Base-by-base conservation (phyloP, 2,797 vertebrate genomes). In the Pseudopleuronectes americanus region DNA sequence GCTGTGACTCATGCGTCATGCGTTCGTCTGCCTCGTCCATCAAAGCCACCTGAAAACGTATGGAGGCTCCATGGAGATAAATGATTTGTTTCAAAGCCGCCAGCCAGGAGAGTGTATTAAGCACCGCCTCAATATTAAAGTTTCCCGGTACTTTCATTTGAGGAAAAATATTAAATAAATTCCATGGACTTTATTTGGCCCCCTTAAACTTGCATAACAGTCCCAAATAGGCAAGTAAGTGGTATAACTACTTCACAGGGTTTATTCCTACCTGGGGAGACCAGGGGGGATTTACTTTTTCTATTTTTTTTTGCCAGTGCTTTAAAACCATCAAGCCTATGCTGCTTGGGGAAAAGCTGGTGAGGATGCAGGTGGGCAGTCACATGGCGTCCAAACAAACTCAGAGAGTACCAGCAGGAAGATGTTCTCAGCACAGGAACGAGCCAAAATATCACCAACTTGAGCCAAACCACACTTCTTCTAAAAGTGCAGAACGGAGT, bases 51-150 rank as follows among this genome's bases (percentile, higher is more conserved):
- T 47, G 28, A 1, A 64, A 71, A 56, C 60, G 68, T 49, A 48
- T 8, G 55, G 60, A 63, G 68, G 49, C 67, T 83, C 47, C 69
- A 71, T 45, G 61, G 33, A 68, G 79, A 79, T 74, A 74, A 54
- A 55, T 66, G 61, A 77, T 63, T 45, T 16, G 38, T 85, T 83
- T 89, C 74, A 79, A 85, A 82, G 72, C 76, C 55, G 52, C 36
- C 52, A 64, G 55, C 53, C 52, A 60, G 56, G 24, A 72, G 52
- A 73, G 47, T 68, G 56, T 64, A 66, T 68, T 61, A 28, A 59
- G 51, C 66, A 74, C 41, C 64, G 33, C 55, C 60, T 68, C 56
- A 63, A 66, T 63, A 57, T 79, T 70, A 71, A 58, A 81, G 45
- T 57, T 49, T 76, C 47, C 14, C 3, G 22, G 57, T 54, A 26